Evolutionary conservation across 92 coral and sea anemone species (phyloP).

Genomic region (Siderastrea radians): DNA sequence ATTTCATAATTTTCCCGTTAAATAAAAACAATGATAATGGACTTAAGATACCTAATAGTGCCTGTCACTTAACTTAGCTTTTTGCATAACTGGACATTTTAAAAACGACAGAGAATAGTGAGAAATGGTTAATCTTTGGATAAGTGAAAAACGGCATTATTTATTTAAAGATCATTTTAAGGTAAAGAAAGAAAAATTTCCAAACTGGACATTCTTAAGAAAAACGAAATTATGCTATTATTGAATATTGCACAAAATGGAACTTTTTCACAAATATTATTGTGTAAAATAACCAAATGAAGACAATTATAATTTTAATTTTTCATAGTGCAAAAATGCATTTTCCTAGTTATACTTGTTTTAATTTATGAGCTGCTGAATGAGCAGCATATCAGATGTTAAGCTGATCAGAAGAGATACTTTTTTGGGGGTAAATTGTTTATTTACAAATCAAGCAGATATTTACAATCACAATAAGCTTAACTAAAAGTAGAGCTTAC

Average conservation of each 20-base stretch:
- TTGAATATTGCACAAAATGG: not conserved
- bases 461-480: too few species aligned
- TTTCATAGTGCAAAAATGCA: not conserved
- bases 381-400: too few species aligned
- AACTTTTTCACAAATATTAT: not conserved
- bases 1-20: not conserved
- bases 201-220: not conserved
- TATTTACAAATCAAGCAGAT: too few species aligned
- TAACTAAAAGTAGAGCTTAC: too few species aligned
- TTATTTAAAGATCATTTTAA: not conserved
- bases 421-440: too few species aligned
- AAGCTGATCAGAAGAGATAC: too few species aligned
- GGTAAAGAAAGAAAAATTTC: not conserved
- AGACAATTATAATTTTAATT: too few species aligned
- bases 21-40: not conserved
- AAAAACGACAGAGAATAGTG: not conserved
- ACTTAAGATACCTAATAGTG: not conserved
- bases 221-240: not conserved
- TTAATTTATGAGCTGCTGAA: not conserved
- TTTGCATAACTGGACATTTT: constrained; percentile 1
- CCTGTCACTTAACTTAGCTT: not conserved
- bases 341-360: not conserved
- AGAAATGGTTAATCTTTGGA: not conserved
- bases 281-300: not conserved
- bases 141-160: not conserved